Evolutionary conservation across 2,797 vertebrate genomes (phyloP).

Genomic region (Acanthurus leucopareius): DNA sequence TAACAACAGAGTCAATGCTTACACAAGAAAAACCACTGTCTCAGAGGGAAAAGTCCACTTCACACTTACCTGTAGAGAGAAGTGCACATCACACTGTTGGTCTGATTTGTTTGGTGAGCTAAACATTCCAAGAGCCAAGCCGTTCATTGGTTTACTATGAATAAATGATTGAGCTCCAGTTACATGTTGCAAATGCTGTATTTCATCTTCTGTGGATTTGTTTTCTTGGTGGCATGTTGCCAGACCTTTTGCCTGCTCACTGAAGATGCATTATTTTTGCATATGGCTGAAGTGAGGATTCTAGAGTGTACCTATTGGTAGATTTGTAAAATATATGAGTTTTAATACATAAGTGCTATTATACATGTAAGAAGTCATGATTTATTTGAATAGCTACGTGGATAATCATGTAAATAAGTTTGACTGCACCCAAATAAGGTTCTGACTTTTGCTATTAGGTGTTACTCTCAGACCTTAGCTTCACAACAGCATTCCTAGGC

Average conservation of each 20-base stretch:
- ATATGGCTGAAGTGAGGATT: not conserved
- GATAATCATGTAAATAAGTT: too few relatives aligned
- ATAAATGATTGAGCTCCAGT: not conserved
- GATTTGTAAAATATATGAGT: not conserved
- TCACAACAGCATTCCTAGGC: too few relatives aligned
- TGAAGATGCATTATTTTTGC: too few relatives aligned
- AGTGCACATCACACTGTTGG: too few relatives aligned
- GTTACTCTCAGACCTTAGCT: too few relatives aligned
- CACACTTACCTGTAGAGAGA: too few relatives aligned
- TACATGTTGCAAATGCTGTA: not conserved
- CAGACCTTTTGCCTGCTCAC: not conserved
- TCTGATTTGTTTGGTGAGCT: not conserved
- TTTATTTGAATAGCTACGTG: too few relatives aligned
- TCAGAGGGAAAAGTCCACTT: constrained; percentile 29
- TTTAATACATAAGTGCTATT: not conserved
- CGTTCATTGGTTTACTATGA: not conserved
- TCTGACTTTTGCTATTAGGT: too few relatives aligned
- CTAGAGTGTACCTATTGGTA: not conserved
- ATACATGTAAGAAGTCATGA: too few relatives aligned
- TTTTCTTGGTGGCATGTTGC: too few relatives aligned
- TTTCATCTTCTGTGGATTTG: not conserved
- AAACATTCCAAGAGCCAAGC: not conserved
- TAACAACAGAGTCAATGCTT: constrained; percentile 7
- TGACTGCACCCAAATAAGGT: too few relatives aligned
- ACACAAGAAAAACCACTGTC: not conserved